phyloP scores from a whole-genome alignment of 1,140 invertebrate genomes.

The Sycobia sp. region DNA sequence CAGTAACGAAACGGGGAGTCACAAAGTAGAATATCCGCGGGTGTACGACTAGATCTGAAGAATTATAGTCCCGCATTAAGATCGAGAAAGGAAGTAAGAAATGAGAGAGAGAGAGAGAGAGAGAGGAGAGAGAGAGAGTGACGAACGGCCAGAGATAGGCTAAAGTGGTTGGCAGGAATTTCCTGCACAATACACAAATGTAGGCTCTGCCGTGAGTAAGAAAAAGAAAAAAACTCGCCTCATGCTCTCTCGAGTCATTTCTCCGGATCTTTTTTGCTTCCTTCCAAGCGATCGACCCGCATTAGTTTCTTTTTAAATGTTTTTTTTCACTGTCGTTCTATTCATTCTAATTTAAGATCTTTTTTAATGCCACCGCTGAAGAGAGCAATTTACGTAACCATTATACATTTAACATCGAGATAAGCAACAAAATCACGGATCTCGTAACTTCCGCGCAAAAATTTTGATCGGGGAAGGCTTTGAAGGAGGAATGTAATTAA shows the following conservation, averaged over 20 bases:
- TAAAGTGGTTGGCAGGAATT: conserved; percentile 21
- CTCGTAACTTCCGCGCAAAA: not conserved
- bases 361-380: not conserved
- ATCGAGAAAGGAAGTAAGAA: too few species aligned
- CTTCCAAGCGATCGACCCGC: not conserved
- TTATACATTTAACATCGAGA: too few species aligned
- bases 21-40: too few species aligned
- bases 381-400: not conserved
- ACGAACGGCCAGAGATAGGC: not conserved
- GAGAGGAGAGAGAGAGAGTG: not conserved
- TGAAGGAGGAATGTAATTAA: not conserved
- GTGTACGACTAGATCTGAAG: too few species aligned
- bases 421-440: too few species aligned
- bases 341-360: too few species aligned
- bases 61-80: too few species aligned
- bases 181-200: conserved; percentile 10
- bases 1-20: too few species aligned
- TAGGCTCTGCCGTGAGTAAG: not conserved
- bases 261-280: not conserved
- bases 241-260: conserved; percentile 5
- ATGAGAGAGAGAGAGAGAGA: not conserved
- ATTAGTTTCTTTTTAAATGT: too few species aligned
- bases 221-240: conserved; percentile 10
- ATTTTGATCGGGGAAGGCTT: not conserved
- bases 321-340: too few species aligned